Percentiles rank a stretch among this genome's conserved stretches.
Conservation (phyloP, 2,888 invertebrate species). For the Blastobasis adustella region DNA sequence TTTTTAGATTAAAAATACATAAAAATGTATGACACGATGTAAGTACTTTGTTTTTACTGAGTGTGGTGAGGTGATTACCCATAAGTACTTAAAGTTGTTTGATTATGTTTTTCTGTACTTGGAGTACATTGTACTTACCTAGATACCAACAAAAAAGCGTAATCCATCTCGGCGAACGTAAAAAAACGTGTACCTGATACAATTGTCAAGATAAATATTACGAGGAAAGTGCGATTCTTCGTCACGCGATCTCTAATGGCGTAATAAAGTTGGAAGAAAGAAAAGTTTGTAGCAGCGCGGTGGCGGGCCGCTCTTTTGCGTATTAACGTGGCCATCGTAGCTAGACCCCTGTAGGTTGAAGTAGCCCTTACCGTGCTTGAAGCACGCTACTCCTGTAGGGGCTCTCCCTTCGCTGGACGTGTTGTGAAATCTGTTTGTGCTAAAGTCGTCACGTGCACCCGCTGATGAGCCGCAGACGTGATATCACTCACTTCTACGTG, state of each 20-base stretch:
- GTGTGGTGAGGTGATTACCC: too few relatives aligned
- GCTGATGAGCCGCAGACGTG: conserved; percentile 73
- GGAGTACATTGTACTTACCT: too few relatives aligned
- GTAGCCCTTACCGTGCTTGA: conserved; percentile 26
- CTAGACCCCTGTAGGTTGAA: conserved; percentile 24
- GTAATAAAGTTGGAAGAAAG: conserved; percentile 68
- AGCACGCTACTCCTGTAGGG: conserved; percentile 19
- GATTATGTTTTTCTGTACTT: too few relatives aligned
- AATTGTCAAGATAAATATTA: conserved; percentile 57
- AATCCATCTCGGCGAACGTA: background rate
- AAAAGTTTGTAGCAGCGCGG: conserved; percentile 52
- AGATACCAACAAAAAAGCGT: too few relatives aligned
- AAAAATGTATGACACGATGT: too few relatives aligned
- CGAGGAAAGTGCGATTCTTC: conserved; percentile 51
- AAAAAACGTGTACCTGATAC: conserved; percentile 41
- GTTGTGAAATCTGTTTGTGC: conserved; percentile 69
- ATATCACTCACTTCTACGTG: conserved; percentile 72
- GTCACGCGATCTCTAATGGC: conserved; percentile 69
- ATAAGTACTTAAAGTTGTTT: too few relatives aligned
- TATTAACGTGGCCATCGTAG: conserved; percentile 55
- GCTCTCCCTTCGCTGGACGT: conserved; percentile 44
- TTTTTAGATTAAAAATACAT: too few relatives aligned
- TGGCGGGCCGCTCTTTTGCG: conserved; percentile 59
- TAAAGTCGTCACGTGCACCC: conserved; percentile 72
- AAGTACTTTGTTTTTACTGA: too few relatives aligned